A percentile compares a stretch with the other conserved stretches of the same genome.
Evolutionary conservation across 2,797 vertebrate species (phyloP).

Genomic region (Okamejei kenojei): DNA sequence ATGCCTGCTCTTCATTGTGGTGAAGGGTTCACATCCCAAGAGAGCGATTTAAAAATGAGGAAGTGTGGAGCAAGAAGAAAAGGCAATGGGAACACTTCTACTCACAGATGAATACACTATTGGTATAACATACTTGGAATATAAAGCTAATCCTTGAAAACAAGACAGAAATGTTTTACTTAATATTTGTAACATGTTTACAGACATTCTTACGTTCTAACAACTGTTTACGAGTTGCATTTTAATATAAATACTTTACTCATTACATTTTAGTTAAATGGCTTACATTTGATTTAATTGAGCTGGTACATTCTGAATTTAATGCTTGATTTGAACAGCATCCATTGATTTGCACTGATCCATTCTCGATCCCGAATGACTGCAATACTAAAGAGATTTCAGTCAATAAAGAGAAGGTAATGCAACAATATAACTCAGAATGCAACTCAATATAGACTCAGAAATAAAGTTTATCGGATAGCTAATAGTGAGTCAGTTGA

Average conservation of each 20-base stretch:
- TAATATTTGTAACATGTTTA: neutral
- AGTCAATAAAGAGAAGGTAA: neutral
- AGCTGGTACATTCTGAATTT: neutral
- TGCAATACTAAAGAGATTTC: neutral
- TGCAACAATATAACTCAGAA: neutral
- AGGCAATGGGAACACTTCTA: neutral
- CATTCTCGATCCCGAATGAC: neutral
- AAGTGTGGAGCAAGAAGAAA: neutral
- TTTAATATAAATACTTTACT: neutral
- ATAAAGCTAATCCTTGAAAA: neutral
- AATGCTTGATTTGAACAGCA: neutral
- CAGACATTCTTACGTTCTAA: neutral
- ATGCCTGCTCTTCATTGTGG: neutral
- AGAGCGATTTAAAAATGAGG: neutral
- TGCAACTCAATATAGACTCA: neutral
- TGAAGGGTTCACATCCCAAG: neutral
- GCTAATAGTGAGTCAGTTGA: constrained; percentile 11
- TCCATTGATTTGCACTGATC: neutral
- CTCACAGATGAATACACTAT: neutral
- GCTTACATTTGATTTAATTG: neutral
- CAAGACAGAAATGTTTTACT: neutral
- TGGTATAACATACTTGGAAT: neutral
- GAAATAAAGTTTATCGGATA: neutral
- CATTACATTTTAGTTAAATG: constrained; percentile 12
- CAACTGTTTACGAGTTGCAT: constrained; percentile 25